These are phyloP conservation scores for Mormyrus proboscirostris DNA, from an alignment of 2,797 vertebrate species.

Conservation along the genomic window DNA sequence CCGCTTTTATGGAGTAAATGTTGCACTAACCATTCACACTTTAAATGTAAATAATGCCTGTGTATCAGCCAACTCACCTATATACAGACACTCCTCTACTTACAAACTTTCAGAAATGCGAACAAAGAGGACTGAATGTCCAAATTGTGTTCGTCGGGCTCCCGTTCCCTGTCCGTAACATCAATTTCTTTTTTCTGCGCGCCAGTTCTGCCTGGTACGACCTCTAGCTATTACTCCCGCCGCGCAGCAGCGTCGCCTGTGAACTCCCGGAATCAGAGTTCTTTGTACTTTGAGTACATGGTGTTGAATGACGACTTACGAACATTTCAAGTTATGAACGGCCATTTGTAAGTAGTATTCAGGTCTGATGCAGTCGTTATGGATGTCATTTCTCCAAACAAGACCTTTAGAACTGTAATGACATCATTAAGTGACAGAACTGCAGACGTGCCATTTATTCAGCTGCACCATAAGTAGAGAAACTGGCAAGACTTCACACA, in stretches of 20 bases:
- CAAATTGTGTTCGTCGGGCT: not conserved
- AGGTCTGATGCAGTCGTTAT: constrained; percentile 5
- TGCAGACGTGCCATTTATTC: constrained; percentile 4
- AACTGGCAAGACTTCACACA: constrained; percentile 14
- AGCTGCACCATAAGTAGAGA: constrained; percentile 14
- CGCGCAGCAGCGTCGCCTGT: too few relatives aligned
- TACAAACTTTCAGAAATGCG: not conserved
- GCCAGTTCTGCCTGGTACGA: not conserved
- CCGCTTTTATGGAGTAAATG: not conserved
- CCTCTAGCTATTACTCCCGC: too few relatives aligned
- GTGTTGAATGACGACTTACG: too few relatives aligned
- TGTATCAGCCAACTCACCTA: not conserved
- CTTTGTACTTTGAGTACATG: too few relatives aligned
- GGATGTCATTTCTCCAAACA: constrained; percentile 10
- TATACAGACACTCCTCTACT: not conserved
- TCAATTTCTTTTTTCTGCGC: not conserved
- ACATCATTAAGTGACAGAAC: constrained; percentile 14
- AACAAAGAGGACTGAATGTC: not conserved
- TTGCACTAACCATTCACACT: not conserved
- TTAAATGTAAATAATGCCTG: not conserved
- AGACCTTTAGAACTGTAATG: not conserved
- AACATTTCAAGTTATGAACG: too few relatives aligned
- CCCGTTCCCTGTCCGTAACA: not conserved
- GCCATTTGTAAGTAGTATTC: not conserved
- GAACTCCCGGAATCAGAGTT: too few relatives aligned